Evolutionary conservation across 2,888 invertebrate genomes (phyloP), one percentile per base, ranked within the genome.

Genomic region (Fragum sueziense): DNA sequence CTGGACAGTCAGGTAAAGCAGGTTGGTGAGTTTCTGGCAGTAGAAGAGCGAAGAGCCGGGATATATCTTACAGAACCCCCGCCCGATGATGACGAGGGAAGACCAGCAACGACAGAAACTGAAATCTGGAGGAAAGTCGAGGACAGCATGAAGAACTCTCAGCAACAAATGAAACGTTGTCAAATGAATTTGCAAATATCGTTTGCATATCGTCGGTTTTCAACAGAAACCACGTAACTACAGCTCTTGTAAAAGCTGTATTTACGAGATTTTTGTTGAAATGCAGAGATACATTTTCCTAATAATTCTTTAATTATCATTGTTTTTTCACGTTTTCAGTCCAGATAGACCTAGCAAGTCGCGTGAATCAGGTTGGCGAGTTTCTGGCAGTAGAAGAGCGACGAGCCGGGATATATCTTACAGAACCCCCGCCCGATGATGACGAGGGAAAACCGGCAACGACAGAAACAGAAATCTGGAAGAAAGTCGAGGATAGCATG

Each of bases 101-200:
- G 51, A 31, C 76, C 82, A 7, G 80, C 80, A 1, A 27, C 79
- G 29, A 74, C 79, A 41, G 80, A 80, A 31, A 52, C 61, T 34
- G 77, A 81, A 61, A 80, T 88, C 20, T 85, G 85, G 87, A 37
- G 41, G 27, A 79, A 79, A 14, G 81, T 85, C 17, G 82, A 85
- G 47, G 74, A 79, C 62, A 80, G 75, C 59, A 74, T 87, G 37
- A 71, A 80, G 37, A 65, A 77, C 20, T 86, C 86, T 0, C 51
- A 77, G 1, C 76, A 73, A 67, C 83, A 84, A 54, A 74, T 88
- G 25, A 76, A 68, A 31, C 74, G 88, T 2, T 87, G 86, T 52
- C 74, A 85, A 54, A n/a, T n/a, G n/a, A n/a, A n/a, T n/a, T n/a
- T 17, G 41, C 41, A 41, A 41, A 11, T 9, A 11, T 41, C 17